Conservation (phyloP, 2,113 vertebrate species). For the Tychaedon coryphoeus region DNA sequence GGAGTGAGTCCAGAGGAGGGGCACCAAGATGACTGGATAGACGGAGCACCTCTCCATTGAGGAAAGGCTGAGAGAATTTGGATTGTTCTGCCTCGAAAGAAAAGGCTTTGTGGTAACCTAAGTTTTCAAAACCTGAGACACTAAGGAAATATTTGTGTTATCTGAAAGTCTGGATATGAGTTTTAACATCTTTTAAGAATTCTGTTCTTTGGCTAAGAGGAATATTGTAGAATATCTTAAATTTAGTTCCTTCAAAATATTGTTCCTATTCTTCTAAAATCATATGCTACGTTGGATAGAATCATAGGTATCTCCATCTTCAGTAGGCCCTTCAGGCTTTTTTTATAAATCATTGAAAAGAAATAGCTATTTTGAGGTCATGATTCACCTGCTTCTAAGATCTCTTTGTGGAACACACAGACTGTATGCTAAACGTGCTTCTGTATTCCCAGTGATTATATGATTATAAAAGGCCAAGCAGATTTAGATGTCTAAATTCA, state of each 20-base stretch:
- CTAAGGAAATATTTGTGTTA: background rate
- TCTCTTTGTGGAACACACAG: background rate
- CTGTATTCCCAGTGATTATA: background rate
- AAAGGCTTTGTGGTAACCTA: rapidly evolving
- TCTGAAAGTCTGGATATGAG: background rate
- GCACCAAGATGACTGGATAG: background rate
- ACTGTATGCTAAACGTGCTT: background rate
- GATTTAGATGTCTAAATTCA: background rate
- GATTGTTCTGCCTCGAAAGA: background rate
- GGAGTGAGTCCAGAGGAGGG: background rate
- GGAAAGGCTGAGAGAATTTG: background rate
- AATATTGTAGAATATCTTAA: background rate
- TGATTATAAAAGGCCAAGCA: background rate
- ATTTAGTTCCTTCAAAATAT: background rate
- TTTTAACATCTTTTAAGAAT: background rate
- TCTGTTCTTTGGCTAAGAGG: rapidly evolving
- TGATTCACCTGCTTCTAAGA: background rate
- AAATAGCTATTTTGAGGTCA: background rate
- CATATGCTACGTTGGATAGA: background rate
- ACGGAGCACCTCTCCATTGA: background rate
- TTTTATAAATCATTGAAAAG: background rate
- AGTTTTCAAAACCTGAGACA: background rate
- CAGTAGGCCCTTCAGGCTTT: background rate
- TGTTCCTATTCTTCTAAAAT: background rate
- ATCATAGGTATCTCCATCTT: background rate